Conservation (phyloP, 2,797 vertebrate genomes). For the Chrosomus eos region DNA sequence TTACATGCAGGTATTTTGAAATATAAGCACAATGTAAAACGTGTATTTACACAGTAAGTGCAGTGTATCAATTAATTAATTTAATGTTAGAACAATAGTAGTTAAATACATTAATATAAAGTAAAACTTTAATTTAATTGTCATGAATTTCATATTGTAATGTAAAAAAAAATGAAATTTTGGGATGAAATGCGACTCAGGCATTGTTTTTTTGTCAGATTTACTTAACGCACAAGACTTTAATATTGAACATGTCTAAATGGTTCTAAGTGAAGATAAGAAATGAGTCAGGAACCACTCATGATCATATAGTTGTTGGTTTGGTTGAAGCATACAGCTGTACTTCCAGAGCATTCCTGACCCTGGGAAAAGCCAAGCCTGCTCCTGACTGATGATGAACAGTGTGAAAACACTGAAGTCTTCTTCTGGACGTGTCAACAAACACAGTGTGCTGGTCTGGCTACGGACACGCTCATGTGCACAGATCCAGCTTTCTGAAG, state of each 20-base stretch:
- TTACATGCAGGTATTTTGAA: no score
- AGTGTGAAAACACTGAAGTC: conserved; percentile 76
- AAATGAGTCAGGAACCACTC: not conserved
- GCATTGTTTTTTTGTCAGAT: not conserved
- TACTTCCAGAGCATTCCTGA: conserved; percentile 43
- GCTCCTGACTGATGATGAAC: conserved; percentile 75
- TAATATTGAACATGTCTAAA: not conserved
- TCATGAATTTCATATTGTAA: no score
- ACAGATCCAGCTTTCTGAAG: conserved; percentile 57
- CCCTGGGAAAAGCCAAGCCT: conserved; percentile 77
- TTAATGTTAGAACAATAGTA: no score
- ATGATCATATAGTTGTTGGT: not conserved
- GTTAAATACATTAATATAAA: no score
- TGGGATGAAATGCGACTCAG: no score
- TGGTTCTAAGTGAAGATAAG: not conserved
- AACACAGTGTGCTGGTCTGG: conserved; percentile 77
- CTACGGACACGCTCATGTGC: conserved; percentile 67
- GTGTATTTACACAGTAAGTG: no score
- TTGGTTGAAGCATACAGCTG: not conserved
- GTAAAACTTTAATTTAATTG: no score
- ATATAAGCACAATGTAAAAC: no score
- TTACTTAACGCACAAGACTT: not conserved
- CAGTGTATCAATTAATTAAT: no score
- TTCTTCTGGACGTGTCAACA: conserved; percentile 78
- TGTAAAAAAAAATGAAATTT: no score